Conservation (phyloP, 2,888 invertebrate species). For the Drosophila meridionalis region DNA sequence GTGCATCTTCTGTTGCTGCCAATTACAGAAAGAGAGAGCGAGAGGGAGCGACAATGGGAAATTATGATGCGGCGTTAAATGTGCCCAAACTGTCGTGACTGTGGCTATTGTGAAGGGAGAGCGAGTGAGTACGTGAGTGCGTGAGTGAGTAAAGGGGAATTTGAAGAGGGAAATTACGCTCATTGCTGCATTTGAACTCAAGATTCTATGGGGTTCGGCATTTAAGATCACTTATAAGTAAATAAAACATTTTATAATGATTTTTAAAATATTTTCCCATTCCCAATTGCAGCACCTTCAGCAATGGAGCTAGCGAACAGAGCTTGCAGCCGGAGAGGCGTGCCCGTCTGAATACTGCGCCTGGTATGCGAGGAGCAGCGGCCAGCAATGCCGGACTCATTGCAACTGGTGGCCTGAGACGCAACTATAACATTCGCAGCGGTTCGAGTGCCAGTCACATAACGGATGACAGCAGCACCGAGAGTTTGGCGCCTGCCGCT, state of each 20-base stretch:
- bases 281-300: slow-evolving; percentile 84
- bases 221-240: not conserved
- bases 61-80: not conserved
- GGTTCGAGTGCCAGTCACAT: slow-evolving; percentile 82
- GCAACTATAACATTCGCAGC: slow-evolving; percentile 78
- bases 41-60: not conserved
- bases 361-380: slow-evolving; percentile 76
- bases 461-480: slow-evolving; percentile 89
- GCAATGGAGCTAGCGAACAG: slow-evolving; percentile 83
- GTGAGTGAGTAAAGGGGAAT: not conserved
- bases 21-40: not conserved
- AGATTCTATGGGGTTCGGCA: not conserved
- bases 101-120: not conserved
- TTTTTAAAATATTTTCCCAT: not conserved
- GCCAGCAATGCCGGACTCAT: slow-evolving; percentile 49
- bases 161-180: not conserved
- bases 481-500: slow-evolving; percentile 89
- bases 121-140: not conserved
- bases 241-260: no score
- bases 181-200: not conserved
- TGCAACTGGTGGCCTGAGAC: slow-evolving; percentile 68
- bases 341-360: slow-evolving; percentile 83
- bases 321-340: slow-evolving; percentile 80
- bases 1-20: not conserved
- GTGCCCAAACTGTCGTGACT: not conserved